Percentiles rank a stretch among this genome's conserved stretches.
Evolutionary conservation across 35 echinoderm and acorn worm genomes (phyloP).

Genomic region (Chiridota heheva): DNA sequence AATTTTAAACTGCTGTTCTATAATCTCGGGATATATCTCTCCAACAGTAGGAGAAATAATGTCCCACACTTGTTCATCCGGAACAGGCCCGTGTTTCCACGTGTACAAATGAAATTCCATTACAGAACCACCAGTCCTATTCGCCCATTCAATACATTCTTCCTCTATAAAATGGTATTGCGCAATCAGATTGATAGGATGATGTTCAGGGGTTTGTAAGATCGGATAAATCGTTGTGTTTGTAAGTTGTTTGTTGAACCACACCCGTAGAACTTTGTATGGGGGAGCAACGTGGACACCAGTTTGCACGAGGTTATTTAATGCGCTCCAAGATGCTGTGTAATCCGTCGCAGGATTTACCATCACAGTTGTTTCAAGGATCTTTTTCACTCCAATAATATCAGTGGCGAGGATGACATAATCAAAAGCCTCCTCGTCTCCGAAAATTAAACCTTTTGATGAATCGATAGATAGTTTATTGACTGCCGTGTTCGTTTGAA

Average conservation of each 20-base stretch:
- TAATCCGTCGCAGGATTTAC: no score
- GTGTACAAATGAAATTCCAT: constrained; percentile 66
- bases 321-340: no score
- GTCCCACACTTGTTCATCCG: constrained; percentile 70
- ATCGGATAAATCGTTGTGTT: constrained; percentile 35
- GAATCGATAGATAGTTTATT: constrained; percentile 43
- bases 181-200: constrained; percentile 65
- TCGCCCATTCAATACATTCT: constrained; percentile 69
- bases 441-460: constrained; percentile 3
- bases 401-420: constrained; percentile 80
- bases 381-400: constrained; percentile 46
- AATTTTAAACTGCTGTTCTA: constrained; percentile 64
- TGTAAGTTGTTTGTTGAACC: constrained; percentile 70
- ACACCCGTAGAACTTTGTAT: constrained; percentile 82
- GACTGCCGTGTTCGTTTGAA: constrained; percentile 56
- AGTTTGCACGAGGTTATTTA: no score
- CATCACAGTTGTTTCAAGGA: constrained; percentile 14
- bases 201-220: constrained; percentile 74
- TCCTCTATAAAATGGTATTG: constrained; percentile 78
- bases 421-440: constrained; percentile 57
- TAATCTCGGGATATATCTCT: constrained; percentile 86
- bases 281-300: constrained; percentile 63
- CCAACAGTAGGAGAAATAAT: constrained; percentile 69
- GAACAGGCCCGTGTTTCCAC: constrained; percentile 42
- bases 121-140: constrained; percentile 73